Conservation (phyloP, 1,140 invertebrate genomes). For the Drosophila pallidifrons region DNA sequence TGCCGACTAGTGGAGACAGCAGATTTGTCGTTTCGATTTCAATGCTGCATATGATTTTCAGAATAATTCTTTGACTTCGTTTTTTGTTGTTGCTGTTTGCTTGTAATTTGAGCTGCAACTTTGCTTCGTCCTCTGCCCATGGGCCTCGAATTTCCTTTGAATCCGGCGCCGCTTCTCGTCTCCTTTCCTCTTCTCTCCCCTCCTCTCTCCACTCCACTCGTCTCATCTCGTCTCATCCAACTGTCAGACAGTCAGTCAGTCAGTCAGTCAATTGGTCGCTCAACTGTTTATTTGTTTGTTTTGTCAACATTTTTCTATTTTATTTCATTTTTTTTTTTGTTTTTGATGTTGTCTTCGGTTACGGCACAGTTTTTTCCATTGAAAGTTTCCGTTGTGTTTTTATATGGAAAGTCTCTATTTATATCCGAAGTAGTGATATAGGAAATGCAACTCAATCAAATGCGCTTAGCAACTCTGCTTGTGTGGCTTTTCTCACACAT, state of each 20-base stretch:
- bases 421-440: constrained; percentile 1
- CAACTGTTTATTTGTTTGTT: constrained; percentile 74
- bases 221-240: background rate
- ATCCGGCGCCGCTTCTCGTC: constrained; percentile 51
- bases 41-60: constrained; percentile 19
- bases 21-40: constrained; percentile 47
- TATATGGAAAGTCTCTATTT: constrained; percentile 41
- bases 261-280: constrained; percentile 9
- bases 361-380: constrained; percentile 56
- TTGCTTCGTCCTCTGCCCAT: constrained; percentile 43
- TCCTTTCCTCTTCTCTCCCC: background rate
- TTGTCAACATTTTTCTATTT: constrained; percentile 73
- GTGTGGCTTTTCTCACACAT: constrained; percentile 80
- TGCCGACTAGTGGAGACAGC: background rate
- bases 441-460: constrained; percentile 79
- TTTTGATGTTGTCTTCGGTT: constrained; percentile 73
- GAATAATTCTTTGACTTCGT: background rate
- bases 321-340: constrained; percentile 11
- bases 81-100: background rate
- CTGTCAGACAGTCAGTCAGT: background rate
- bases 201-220: background rate
- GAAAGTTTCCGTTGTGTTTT: constrained; percentile 64
- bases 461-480: constrained; percentile 57
- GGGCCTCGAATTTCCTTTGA: constrained; percentile 48
- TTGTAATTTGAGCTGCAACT: constrained; percentile 70